These are phyloP conservation scores for Cyclopterus lumpus DNA, from an alignment of 2,797 vertebrate species.

Conservation along the genomic window DNA sequence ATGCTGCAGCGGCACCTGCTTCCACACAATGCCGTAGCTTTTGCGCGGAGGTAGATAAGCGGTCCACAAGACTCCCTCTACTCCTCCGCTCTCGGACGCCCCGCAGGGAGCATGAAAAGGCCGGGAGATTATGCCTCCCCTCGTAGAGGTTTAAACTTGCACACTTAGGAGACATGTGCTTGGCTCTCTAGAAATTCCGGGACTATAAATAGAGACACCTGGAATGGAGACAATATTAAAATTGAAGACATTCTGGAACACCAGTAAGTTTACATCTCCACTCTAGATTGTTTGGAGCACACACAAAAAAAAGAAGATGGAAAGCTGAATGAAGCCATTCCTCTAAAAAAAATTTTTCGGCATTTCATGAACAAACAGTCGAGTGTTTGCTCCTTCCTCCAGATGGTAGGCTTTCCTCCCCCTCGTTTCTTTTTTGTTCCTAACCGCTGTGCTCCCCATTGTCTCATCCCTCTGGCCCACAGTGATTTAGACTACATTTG, in stretches of 20 bases:
- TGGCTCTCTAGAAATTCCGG: conserved; percentile 20
- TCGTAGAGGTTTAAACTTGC: conserved; percentile 44
- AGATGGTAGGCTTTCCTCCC: conserved; percentile 72
- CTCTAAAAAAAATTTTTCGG: conserved; percentile 61
- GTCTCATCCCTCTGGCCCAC: conserved; percentile 55
- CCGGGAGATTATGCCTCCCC: conserved; percentile 66
- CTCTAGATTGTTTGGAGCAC: conserved; percentile 7
- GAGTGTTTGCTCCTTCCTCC: conserved; percentile 79
- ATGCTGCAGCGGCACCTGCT: conserved; percentile 64
- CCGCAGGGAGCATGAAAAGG: conserved; percentile 71
- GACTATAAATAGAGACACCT: conserved; percentile 16
- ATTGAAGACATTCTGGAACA: neutral
- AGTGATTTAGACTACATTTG: conserved; percentile 63
- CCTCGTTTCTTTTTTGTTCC: conserved; percentile 62
- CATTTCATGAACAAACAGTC: conserved; percentile 73
- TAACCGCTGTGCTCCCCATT: conserved; percentile 60
- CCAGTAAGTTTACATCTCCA: conserved; percentile 2
- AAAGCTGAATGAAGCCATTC: conserved; percentile 42
- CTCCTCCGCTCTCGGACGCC: conserved; percentile 50
- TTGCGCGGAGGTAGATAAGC: conserved; percentile 64
- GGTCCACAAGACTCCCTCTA: conserved; percentile 47
- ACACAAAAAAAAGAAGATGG: conserved; percentile 13
- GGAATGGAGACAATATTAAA: conserved; percentile 27
- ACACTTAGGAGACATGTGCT: conserved; percentile 32
- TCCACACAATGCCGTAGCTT: conserved; percentile 63